These are phyloP conservation scores for Caretta caretta DNA, from an alignment of 2,113 vertebrate genomes.

Conservation along the genomic window DNA sequence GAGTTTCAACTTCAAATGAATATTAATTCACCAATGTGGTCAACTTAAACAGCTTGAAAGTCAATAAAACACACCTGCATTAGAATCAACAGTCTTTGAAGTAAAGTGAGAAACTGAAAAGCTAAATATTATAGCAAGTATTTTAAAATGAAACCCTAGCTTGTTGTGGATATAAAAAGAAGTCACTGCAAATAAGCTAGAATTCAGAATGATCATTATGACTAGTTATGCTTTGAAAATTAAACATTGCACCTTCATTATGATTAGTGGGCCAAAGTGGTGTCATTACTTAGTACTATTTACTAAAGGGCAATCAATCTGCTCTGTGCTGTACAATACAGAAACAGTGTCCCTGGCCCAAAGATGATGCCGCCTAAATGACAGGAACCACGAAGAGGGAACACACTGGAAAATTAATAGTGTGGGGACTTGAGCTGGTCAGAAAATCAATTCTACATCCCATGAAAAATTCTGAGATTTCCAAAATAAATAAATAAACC, in stretches of 20 bases:
- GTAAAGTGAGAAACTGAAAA: slow-evolving; percentile 54
- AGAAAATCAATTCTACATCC: no score
- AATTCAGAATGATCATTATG: slow-evolving; percentile 50
- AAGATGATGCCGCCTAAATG: background rate
- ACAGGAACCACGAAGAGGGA: background rate
- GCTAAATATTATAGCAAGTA: slow-evolving; percentile 2
- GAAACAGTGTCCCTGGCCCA: background rate
- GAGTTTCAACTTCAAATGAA: slow-evolving; percentile 46
- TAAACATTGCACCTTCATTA: background rate
- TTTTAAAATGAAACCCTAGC: slow-evolving; percentile 14
- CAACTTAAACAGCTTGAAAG: slow-evolving; percentile 66
- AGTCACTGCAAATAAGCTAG: slow-evolving; percentile 48
- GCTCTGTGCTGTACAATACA: background rate
- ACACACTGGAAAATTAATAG: background rate
- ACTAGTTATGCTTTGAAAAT: slow-evolving; percentile 47
- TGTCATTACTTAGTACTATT: background rate
- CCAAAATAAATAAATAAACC: no score
- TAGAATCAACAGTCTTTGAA: slow-evolving; percentile 52
- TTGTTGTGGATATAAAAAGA: slow-evolving; percentile 48
- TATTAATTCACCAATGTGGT: slow-evolving; percentile 49
- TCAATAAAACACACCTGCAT: slow-evolving; percentile 63
- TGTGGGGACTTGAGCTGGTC: background rate
- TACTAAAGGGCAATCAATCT: background rate
- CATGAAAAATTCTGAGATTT: no score
- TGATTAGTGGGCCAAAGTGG: slow-evolving; percentile 32